Conservation (phyloP, 1,140 invertebrate species). For the Euschistus heros region DNA sequence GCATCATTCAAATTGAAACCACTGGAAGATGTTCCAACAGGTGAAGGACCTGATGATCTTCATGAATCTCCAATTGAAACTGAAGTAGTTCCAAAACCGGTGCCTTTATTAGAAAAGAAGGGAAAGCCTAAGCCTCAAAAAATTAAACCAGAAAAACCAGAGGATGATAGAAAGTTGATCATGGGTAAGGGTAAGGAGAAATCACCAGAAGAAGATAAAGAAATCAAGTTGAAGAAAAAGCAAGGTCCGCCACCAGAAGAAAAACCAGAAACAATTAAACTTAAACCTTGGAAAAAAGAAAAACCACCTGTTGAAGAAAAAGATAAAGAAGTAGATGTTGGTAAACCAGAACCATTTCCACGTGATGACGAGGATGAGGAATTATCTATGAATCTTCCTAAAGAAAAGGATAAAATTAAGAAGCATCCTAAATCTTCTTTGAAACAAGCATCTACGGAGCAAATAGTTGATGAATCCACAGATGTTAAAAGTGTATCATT, state of each 20-base stretch:
- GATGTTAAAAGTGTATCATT: conserved; percentile 26
- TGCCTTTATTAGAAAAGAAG: conserved; percentile 28
- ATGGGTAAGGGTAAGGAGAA: conserved; percentile 34
- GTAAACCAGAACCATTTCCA: conserved; percentile 25
- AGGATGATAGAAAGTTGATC: conserved; percentile 37
- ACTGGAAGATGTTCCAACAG: conserved; percentile 29
- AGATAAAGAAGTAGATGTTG: conserved; percentile 24
- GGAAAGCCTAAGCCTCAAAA: conserved; percentile 29
- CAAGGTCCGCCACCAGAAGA: conserved; percentile 34
- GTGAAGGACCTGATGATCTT: conserved; percentile 26
- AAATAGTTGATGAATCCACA: conserved; percentile 20
- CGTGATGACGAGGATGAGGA: conserved; percentile 2
- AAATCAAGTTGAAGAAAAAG: conserved; percentile 38
- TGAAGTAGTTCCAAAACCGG: conserved; percentile 28
- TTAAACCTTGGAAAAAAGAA: conserved; percentile 30
- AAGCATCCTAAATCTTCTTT: conserved; percentile 20
- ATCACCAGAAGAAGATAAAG: conserved; percentile 33
- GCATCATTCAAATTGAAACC: conserved; percentile 29
- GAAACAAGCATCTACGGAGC: conserved; percentile 21
- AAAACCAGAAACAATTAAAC: conserved; percentile 30
- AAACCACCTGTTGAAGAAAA: conserved; percentile 26
- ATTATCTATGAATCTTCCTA: background rate
- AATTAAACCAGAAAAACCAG: conserved; percentile 24
- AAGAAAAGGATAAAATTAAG: conserved; percentile 22
- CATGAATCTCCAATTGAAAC: conserved; percentile 25